Conservation (phyloP, 2,797 vertebrate species). For the Calcarius lapponicus region DNA sequence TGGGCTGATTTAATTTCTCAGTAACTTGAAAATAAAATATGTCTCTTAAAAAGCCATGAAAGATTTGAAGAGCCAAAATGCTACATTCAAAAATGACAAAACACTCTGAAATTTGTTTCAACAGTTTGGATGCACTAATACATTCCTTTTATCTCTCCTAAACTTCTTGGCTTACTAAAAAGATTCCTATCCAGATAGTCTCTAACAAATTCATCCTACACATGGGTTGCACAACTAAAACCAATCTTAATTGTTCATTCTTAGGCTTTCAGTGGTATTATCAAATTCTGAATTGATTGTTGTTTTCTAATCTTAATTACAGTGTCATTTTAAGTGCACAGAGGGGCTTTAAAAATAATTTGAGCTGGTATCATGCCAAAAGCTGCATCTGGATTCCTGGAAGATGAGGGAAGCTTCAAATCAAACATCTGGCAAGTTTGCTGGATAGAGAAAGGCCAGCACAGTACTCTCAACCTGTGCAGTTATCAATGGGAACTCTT, state of each 20-base stretch:
- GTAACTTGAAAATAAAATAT: constrained; percentile 25
- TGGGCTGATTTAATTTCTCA: constrained; percentile 7
- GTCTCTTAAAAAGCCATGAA: constrained; percentile 9
- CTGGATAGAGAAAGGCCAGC: background rate
- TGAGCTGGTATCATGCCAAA: background rate
- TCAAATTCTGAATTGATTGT: background rate
- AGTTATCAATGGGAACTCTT: background rate
- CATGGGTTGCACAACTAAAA: constrained; percentile 40
- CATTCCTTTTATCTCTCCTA: constrained; percentile 32
- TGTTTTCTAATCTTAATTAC: constrained; percentile 56
- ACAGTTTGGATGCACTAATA: constrained; percentile 40
- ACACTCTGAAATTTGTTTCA: constrained; percentile 40
- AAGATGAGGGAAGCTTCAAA: constrained; percentile 20
- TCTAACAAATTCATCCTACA: constrained; percentile 24
- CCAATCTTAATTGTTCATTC: background rate
- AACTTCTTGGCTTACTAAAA: constrained; percentile 25
- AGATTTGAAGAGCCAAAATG: constrained; percentile 3
- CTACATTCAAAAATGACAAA: constrained; percentile 39
- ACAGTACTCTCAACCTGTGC: constrained; percentile 1
- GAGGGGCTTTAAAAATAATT: constrained; percentile 36
- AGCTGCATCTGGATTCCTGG: constrained; percentile 35
- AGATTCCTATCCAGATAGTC: constrained; percentile 21
- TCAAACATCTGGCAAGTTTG: background rate
- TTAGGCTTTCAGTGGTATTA: background rate
- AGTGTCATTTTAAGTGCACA: constrained; percentile 21